Evolutionary conservation across 2,797 vertebrate species (phyloP), one percentile per base, ranked within the genome.

Genomic region (Syndactyla subalaris): DNA sequence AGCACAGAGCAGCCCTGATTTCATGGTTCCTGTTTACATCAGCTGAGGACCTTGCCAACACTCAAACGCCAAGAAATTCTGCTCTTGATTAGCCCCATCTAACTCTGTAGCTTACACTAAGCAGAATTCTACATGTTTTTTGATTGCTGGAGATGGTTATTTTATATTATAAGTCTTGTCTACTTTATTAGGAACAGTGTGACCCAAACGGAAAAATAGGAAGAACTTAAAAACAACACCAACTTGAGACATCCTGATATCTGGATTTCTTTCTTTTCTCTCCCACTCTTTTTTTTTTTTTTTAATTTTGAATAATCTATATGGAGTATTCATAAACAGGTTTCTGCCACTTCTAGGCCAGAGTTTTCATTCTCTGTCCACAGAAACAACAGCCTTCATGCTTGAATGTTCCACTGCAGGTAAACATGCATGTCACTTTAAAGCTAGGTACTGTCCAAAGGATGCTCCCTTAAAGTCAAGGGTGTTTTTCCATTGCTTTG

Each of bases 11-110:
- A 90, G 93, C 71, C 68, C 77, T 88, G 85, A 93, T 93, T 95
- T 96, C 95, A 94, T 43, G 86, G 95, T 94, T 96, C 93, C 94
- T 94, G 94, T 96, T 95, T 97, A 92, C 74, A 92, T 88, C 94
- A 95, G 94, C 83, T 59, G 78, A 86, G 74, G 59, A 82, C 65
- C 57, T 59, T 89, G 94, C 96, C 94, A 95, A 81, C 54, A 85
- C 63, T 94, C 88, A 87, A 92, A 74, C 63, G 75, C 76, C 80
- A 94, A 46, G 63, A 92, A 96, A 88, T 52, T 80, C 85, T 95
- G 91, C 74, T 90, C 83, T 80, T 92, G 78, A 78, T 96, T 92
- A 96, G 83, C 18, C 2, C 59, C 76, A 62, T 49, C 93, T 94
- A 92, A 93, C 58, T 91, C 73, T 38, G 66, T 68, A 39, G 52